Base-by-base conservation (phyloP, 1,140 invertebrate genomes). In the Drosophila nigromelanica region DNA sequence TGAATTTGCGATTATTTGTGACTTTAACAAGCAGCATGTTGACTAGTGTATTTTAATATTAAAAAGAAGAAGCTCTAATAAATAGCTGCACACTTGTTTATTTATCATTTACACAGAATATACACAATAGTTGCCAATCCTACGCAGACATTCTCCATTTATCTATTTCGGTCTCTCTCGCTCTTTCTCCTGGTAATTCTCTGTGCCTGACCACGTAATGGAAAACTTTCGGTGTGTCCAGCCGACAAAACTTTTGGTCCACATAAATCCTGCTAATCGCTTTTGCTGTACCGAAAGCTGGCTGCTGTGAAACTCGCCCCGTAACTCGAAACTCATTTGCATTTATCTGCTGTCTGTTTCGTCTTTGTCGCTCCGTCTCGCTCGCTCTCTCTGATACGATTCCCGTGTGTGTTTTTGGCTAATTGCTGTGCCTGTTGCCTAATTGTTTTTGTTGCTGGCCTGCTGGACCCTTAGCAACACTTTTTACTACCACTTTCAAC, bases 211-310 rank as follows among this genome's bases (percentile, higher is more conserved):
- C 73, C 63, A 74, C 70, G 73, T 85, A 85, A 80, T 69, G 51
- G 51, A 54, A 87, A 85, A 85, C 58, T 85, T 86, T 77, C 4
- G 47, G 47, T 63, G 18, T 72, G 62, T 45, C 66, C 60, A 64
- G 68, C 18, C n/a, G 33, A 35, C 18, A 58, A 79, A 80, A 70
- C 56, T 80, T 80, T 67, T 63, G 58, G 24, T 63, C 69, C 69
- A 58, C 78, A 85, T 86, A 85, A 85, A 86, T 85, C 74, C 72
- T 85, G 81, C 81, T 85, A 85, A 85, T 85, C 81, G 81, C 78
- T 87, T 85, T 81, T 40, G 40, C 71, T 52, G 14, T 21, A 75
- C 74, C 73, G 71, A 81, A 85, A 86, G 77, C 78, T 73, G 72
- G 71, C 74, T 85, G 78, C 74, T 85, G 69, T 37, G 69, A 52